Percentiles rank a stretch among this genome's conserved stretches.
phyloP scores from a whole-genome alignment of 2,113 vertebrate genomes.

The Aldabrachelys gigantea region DNA sequence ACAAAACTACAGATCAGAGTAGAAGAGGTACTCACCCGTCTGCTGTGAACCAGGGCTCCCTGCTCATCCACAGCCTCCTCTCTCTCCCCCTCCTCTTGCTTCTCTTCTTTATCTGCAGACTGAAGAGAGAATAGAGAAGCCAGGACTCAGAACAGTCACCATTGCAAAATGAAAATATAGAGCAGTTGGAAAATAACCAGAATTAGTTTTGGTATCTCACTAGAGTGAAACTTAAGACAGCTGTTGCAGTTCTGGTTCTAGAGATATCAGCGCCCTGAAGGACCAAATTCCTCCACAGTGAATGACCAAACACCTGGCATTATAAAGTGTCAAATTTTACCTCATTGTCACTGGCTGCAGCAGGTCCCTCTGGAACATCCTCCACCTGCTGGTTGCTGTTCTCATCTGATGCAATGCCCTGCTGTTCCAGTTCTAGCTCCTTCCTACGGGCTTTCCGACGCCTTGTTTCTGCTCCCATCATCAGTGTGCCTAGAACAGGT shows the following conservation, averaged over 20 bases:
- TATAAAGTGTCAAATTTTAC: slow-evolving; percentile 63
- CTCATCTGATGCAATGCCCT: slow-evolving; percentile 78
- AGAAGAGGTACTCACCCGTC: slow-evolving; percentile 80
- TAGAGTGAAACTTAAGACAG: neutral
- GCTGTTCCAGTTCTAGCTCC: slow-evolving; percentile 87
- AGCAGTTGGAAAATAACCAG: neutral
- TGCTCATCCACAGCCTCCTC: slow-evolving; percentile 88
- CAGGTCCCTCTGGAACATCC: slow-evolving; percentile 80
- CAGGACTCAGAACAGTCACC: slow-evolving; percentile 1
- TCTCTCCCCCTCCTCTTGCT: slow-evolving; percentile 85
- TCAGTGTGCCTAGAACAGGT: slow-evolving; percentile 81
- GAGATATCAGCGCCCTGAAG: neutral
- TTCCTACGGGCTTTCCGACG: slow-evolving; percentile 91
- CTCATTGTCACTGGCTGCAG: slow-evolving; percentile 87
- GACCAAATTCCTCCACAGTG: neutral
- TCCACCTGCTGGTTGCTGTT: slow-evolving; percentile 82
- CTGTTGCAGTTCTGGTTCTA: neutral
- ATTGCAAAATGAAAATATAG: neutral
- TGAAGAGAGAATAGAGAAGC: slow-evolving; percentile 63
- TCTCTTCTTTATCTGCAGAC: slow-evolving; percentile 81
- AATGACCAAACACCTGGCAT: neutral
- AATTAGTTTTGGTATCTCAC: neutral
- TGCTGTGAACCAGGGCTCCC: slow-evolving; percentile 78
- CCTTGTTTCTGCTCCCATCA: slow-evolving; percentile 92
- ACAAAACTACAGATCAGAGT: neutral